Conservation (phyloP, 2,797 vertebrate genomes). For the Meda fulgida region DNA sequence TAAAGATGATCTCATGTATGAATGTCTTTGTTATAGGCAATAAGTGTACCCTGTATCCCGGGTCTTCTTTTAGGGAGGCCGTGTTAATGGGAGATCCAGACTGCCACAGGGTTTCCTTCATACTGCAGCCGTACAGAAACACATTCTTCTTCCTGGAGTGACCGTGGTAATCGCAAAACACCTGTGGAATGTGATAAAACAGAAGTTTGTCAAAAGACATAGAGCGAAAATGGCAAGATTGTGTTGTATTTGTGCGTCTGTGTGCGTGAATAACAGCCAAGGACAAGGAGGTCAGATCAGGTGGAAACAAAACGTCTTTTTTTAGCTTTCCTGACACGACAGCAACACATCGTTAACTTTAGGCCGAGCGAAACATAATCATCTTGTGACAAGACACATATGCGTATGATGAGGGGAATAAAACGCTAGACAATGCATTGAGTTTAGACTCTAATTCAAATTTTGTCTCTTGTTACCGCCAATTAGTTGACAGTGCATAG, state of each 20-base stretch:
- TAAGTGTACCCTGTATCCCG: conserved; percentile 84
- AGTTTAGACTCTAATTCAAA: background rate
- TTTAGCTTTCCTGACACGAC: conserved; percentile 16
- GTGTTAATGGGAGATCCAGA: conserved; percentile 80
- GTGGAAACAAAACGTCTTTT: background rate
- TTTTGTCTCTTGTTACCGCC: conserved; percentile 24
- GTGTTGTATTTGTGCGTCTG: background rate
- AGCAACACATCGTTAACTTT: conserved; percentile 7
- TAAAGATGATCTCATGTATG: background rate
- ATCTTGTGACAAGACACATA: conserved; percentile 21
- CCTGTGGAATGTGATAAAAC: conserved; percentile 71
- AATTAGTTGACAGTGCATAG: conserved; percentile 42
- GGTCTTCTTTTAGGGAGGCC: conserved; percentile 80
- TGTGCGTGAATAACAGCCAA: conserved; percentile 8
- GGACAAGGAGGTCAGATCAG: background rate
- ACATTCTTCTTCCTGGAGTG: conserved; percentile 94
- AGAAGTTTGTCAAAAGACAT: background rate
- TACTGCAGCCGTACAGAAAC: conserved; percentile 92
- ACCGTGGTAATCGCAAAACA: conserved; percentile 95
- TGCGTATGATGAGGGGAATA: background rate
- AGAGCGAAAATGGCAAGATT: conserved; percentile 7
- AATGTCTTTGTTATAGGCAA: background rate
- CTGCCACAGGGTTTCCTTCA: conserved; percentile 94
- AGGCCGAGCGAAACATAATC: conserved; percentile 29
- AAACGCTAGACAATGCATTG: background rate